Percentiles rank a stretch among this genome's conserved stretches.
Evolutionary conservation across 2,888 invertebrate species (phyloP).

Genomic region (Leucania comma): DNA sequence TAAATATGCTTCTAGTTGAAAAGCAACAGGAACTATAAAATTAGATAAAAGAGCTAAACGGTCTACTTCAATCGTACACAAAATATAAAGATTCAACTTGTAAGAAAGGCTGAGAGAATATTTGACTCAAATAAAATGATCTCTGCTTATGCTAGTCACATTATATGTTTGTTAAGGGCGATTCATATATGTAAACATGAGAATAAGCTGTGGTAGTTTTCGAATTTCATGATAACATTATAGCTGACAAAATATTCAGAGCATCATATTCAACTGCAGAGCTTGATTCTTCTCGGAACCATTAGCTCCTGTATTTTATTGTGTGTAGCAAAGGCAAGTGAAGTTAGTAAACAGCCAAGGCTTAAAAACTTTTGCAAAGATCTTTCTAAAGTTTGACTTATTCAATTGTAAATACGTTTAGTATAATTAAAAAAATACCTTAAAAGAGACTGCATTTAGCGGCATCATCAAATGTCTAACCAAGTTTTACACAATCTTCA

Average conservation of each 20-base stretch:
- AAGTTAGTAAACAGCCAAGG: neutral
- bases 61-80: neutral
- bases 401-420: neutral
- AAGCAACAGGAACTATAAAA: neutral
- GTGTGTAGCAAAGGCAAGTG: too few species aligned
- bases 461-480: neutral
- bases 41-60: neutral
- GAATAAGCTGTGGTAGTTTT: neutral
- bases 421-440: constrained; percentile 15
- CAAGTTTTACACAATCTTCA: constrained; percentile 14
- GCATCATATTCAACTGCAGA: neutral
- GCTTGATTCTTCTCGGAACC: neutral
- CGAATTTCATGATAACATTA: neutral
- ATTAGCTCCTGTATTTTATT: neutral
- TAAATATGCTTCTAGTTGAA: neutral
- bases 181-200: constrained; percentile 6
- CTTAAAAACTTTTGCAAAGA: neutral
- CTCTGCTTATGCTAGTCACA: neutral
- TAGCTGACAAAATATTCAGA: neutral
- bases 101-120: neutral
- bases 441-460: constrained; percentile 4
- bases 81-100: neutral
- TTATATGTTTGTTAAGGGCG: constrained; percentile 3
- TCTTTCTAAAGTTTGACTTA: neutral
- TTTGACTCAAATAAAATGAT: neutral